A percentile compares a stretch with the other conserved stretches of the same genome.
phyloP scores from a whole-genome alignment of 1,140 invertebrate genomes.

The Helicoverpa armigera region DNA sequence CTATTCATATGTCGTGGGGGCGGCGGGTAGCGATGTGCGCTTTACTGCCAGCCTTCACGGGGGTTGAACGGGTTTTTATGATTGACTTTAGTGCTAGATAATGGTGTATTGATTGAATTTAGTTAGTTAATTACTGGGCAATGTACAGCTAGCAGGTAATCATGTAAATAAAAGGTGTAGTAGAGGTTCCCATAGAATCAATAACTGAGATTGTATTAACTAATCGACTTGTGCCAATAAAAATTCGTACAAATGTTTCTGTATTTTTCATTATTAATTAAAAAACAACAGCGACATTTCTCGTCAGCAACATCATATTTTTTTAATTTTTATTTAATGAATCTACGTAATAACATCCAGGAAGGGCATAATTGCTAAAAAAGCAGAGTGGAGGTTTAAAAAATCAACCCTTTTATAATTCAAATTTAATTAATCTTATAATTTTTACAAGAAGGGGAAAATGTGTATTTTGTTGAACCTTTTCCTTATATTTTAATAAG shows the following conservation, averaged over 20 bases:
- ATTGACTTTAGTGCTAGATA: too few relatives aligned
- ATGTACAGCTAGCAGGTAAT: too few relatives aligned
- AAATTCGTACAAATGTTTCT: too few relatives aligned
- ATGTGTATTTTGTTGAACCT: conserved; percentile 23
- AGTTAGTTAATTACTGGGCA: too few relatives aligned
- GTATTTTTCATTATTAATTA: background rate
- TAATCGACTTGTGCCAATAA: too few relatives aligned
- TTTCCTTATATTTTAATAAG: conserved; percentile 37
- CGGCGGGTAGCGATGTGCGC: conserved; percentile 23
- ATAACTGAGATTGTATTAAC: too few relatives aligned
- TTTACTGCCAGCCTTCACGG: background rate
- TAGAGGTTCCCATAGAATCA: too few relatives aligned
- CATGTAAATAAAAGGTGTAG: too few relatives aligned
- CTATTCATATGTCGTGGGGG: conserved; percentile 47
- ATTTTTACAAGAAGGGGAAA: conserved; percentile 25
- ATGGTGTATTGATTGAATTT: too few relatives aligned
- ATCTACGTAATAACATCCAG: background rate
- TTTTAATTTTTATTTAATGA: background rate
- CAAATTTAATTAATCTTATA: conserved; percentile 39
- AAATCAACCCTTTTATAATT: conserved; percentile 21
- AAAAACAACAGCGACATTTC: background rate
- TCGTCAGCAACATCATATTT: too few relatives aligned
- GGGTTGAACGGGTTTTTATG: too few relatives aligned
- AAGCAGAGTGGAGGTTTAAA: conserved; percentile 12
- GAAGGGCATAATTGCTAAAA: background rate